phyloP scores from a whole-genome alignment of 2,113 vertebrate species.

The Alethe diademata region DNA sequence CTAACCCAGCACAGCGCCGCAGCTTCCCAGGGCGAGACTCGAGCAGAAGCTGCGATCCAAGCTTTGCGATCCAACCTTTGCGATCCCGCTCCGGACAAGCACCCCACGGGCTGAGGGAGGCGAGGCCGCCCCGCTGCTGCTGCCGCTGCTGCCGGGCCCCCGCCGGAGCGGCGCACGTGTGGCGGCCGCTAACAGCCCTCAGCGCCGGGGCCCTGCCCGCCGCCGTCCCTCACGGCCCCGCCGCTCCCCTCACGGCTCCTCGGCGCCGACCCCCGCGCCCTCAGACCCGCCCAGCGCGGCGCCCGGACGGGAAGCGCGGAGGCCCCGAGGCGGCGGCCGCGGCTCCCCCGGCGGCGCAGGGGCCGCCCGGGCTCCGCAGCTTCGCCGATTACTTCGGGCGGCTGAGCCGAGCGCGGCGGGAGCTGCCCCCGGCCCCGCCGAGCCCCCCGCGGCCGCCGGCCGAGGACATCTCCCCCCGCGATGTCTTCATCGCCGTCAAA shows the following conservation, averaged over 20 bases:
- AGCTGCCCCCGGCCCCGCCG: slow-evolving; percentile 51
- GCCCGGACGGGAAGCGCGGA: not conserved
- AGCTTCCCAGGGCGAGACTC: not conserved
- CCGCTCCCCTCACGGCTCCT: not conserved
- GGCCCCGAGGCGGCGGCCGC: not conserved
- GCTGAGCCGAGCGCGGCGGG: slow-evolving; percentile 83
- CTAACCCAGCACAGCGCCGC: not conserved
- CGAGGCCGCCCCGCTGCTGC: not conserved
- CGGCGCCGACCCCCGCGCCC: not conserved
- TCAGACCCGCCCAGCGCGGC: not conserved
- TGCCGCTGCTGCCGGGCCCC: not conserved
- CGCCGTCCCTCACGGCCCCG: not conserved
- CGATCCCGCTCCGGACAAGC: not conserved
- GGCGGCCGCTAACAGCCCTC: not conserved
- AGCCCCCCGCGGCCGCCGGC: slow-evolving; percentile 61
- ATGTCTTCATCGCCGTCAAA: slow-evolving; percentile 96
- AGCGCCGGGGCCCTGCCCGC: not conserved
- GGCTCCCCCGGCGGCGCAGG: not conserved
- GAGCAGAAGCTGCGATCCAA: not conserved
- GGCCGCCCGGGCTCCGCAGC: slow-evolving; percentile 44
- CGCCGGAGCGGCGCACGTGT: not conserved
- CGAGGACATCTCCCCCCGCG: slow-evolving; percentile 82
- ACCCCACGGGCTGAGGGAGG: not conserved
- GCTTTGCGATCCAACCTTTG: too few relatives aligned
- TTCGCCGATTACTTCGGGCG: slow-evolving; percentile 88